A percentile compares a stretch with the other conserved stretches of the same genome.
Conservation (phyloP, 2,113 vertebrate species). For the Ascaphus truei region DNA sequence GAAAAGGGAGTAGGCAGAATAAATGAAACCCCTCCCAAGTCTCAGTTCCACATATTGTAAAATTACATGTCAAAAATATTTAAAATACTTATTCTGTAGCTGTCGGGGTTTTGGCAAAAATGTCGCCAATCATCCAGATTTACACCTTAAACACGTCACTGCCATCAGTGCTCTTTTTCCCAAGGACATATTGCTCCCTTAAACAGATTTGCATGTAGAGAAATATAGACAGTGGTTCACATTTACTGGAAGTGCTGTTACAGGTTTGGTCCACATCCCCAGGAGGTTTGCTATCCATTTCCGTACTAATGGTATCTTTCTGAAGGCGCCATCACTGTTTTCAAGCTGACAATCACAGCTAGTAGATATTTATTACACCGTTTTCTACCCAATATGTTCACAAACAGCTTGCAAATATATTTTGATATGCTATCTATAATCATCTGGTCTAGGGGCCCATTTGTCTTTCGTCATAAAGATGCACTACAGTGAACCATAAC, state of each 20-base stretch:
- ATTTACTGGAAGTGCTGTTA: background rate
- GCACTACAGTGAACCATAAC: no score
- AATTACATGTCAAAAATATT: background rate
- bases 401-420: no score
- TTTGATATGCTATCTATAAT: no score
- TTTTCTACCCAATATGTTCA: background rate
- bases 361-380: background rate
- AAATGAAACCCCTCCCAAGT: background rate
- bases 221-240: background rate
- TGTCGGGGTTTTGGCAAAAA: no score
- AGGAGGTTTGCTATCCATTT: background rate
- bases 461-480: no score
- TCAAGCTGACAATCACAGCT: background rate
- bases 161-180: background rate
- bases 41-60: background rate
- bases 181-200: background rate
- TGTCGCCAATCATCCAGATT: no score
- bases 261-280: background rate
- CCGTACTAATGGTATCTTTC: conserved; percentile 2
- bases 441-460: no score
- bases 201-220: background rate
- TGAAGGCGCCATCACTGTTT: background rate
- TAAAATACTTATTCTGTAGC: background rate
- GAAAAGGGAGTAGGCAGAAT: no score
- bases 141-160: background rate